Conservation (phyloP, 2,113 vertebrate species). For the Condylura cristata region DNA sequence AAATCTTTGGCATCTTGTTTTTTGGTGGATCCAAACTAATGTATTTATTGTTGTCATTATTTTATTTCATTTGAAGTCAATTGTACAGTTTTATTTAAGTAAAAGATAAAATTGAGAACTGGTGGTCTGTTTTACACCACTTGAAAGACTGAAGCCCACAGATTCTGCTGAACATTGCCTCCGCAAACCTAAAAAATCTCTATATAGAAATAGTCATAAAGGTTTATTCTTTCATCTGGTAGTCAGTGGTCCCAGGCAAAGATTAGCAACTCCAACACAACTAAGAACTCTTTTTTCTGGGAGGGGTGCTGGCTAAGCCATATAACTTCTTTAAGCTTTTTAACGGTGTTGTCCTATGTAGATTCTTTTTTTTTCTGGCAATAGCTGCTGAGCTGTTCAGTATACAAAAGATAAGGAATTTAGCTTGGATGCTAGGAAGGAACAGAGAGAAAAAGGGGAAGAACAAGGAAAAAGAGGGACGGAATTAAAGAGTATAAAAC, state of each 20-base stretch:
- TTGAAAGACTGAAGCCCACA: not conserved
- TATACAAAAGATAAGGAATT: not conserved
- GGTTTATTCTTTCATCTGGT: not conserved
- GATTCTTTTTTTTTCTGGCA: too few species aligned
- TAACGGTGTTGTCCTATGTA: not conserved
- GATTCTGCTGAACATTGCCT: not conserved
- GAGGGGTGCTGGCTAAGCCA: not conserved
- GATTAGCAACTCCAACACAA: not conserved
- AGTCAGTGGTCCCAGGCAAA: not conserved
- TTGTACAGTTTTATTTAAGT: not conserved
- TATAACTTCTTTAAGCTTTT: not conserved
- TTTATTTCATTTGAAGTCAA: not conserved
- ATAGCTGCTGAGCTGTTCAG: not conserved
- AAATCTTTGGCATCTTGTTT: constrained; percentile 21
- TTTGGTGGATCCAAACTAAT: not conserved
- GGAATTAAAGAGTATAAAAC: not conserved
- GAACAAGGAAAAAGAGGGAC: not conserved
- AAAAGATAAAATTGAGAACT: not conserved
- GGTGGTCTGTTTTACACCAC: not conserved
- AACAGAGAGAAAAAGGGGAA: not conserved
- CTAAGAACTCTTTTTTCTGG: not conserved
- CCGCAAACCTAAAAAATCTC: not conserved
- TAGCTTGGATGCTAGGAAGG: not conserved
- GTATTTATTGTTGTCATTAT: not conserved
- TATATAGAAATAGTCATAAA: not conserved